These are phyloP conservation scores for Procambarus virginalis DNA, from an alignment of 1,140 invertebrate genomes.

Conservation along the genomic window DNA sequence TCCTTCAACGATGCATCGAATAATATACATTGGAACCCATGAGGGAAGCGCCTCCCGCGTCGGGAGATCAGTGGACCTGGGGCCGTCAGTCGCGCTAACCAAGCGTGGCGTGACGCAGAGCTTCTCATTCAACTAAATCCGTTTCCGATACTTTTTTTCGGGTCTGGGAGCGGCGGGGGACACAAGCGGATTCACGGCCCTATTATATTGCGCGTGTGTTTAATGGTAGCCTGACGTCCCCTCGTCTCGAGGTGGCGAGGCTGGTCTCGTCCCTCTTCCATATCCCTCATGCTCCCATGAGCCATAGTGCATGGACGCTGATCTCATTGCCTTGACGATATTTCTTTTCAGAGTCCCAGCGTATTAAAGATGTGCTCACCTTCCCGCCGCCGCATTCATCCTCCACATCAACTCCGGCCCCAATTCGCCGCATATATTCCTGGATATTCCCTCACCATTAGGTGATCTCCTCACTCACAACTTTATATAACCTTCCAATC, in stretches of 20 bases:
- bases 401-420: no score
- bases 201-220: constrained; percentile 53
- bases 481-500: no score
- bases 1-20: background rate
- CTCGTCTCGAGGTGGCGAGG: background rate
- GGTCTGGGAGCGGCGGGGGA: constrained; percentile 38
- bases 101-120: constrained; percentile 41
- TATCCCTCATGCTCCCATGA: no score
- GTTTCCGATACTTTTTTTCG: constrained; percentile 51
- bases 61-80: background rate
- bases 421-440: no score
- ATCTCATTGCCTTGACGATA: no score
- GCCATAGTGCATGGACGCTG: no score
- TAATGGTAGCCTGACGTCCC: constrained; percentile 40
- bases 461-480: no score
- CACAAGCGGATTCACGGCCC: constrained; percentile 49
- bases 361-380: no score
- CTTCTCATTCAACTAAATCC: constrained; percentile 56
- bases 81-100: constrained; percentile 33
- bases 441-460: no score
- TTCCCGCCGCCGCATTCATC: no score
- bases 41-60: background rate
- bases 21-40: background rate
- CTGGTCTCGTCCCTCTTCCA: no score
- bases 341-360: no score